Evolutionary conservation across 92 coral and sea anemone genomes (phyloP), one percentile per base, ranked within the genome.

Genomic region (Phenganax stokvisi): DNA sequence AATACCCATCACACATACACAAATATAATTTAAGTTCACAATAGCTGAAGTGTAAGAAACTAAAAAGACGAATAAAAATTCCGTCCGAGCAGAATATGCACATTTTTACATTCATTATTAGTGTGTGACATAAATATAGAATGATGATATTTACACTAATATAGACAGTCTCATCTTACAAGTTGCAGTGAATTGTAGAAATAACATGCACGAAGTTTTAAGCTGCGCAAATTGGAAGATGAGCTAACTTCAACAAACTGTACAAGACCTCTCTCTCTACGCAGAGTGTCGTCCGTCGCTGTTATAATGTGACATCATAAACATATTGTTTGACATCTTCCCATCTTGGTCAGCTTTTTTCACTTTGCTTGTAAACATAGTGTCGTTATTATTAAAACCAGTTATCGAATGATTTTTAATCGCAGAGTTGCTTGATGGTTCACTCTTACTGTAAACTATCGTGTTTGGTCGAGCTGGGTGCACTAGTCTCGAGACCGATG

Each of bases 271-370:
- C 51, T 58, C 37, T 6, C 58, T 53, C 65, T 59, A 59, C 27
- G 65, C 27, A 20, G 58, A 53, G 27, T 67, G 83, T 15, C 89
- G 88, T 56, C 98, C 88, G 52, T 96, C 99, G 44, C 97, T 92
- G 80, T 96, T 94, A 71, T 92, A 96, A 71, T 92, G 97, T 82
- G 89, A 81, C 56, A 89, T 66, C 75, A 96, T 83, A 54, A 16
- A 79, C 83, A 79, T 53, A 65, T 62, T 64, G 74, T 79, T 79
- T 29, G 7, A 7, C 1, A 7, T 54, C 10, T 17, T 57, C 47
- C 20, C 56, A 13, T 52, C 53, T 7, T 79, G 73, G 20, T 63
- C 65, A 0, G 69, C 56, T 77, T 54, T 58, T 8, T 63, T 54
- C 8, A 79, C 56, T 29, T 47, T 62, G 63, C 83, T 54, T 1